These are phyloP conservation scores for Thunnus thynnus DNA, from an alignment of 2,113 vertebrate genomes.

Conservation along the genomic window DNA sequence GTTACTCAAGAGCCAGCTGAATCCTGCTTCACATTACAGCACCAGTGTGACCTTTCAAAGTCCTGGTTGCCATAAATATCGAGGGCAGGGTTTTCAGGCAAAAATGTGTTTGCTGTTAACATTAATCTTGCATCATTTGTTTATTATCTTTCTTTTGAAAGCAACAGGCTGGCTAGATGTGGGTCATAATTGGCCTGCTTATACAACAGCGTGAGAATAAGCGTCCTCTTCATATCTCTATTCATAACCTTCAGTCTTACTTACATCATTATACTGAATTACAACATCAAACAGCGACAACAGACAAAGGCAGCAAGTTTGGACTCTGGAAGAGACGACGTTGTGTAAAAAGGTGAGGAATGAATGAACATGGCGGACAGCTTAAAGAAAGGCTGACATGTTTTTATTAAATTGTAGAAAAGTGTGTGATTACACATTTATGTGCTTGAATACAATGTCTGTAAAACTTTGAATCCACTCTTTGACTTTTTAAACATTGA, in stretches of 20 bases:
- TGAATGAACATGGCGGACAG: background rate
- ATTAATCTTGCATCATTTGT: background rate
- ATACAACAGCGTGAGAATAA: slow-evolving; percentile 1
- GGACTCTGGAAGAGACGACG: slow-evolving; percentile 12
- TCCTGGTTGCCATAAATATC: background rate
- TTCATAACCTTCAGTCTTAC: background rate
- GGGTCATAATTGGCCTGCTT: slow-evolving; percentile 33
- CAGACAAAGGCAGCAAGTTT: background rate
- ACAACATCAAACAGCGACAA: background rate
- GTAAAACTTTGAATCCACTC: background rate
- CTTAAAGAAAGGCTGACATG: background rate
- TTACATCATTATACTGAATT: background rate
- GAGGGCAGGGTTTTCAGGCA: no score
- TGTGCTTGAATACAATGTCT: background rate
- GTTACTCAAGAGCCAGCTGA: background rate
- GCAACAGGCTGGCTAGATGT: background rate
- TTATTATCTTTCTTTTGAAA: background rate
- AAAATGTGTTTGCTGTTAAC: no score
- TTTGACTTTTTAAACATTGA: background rate
- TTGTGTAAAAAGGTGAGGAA: background rate
- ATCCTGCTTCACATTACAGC: background rate
- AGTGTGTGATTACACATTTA: background rate
- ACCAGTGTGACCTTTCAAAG: background rate
- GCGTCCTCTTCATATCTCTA: background rate
- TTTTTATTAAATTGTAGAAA: slow-evolving; percentile 27